These are phyloP conservation scores for Azemiops feae DNA, from an alignment of 2,113 vertebrate species.

Conservation along the genomic window DNA sequence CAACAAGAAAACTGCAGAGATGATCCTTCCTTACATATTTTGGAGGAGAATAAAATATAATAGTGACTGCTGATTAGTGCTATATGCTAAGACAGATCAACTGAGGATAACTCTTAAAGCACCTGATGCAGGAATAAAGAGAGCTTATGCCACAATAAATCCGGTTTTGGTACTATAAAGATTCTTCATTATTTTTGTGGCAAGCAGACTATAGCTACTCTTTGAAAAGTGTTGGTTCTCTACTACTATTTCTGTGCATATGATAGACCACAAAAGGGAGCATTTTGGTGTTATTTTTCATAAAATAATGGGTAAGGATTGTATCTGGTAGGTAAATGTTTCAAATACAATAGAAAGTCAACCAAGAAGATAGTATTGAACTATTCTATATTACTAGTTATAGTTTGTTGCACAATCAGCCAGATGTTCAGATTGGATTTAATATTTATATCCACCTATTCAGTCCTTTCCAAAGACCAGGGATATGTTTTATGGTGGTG, in stretches of 20 bases:
- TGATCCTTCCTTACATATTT: neutral
- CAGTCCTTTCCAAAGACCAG: too few relatives aligned
- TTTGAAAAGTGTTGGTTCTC: neutral
- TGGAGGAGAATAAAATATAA: neutral
- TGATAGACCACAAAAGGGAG: constrained; percentile 17
- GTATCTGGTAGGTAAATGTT: neutral
- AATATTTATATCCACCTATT: too few relatives aligned
- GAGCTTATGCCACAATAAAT: neutral
- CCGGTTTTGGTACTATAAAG: neutral
- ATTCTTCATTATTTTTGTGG: neutral
- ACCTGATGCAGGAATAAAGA: neutral
- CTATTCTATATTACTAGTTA: neutral
- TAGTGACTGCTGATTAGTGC: neutral
- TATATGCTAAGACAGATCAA: neutral
- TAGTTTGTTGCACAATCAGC: too few relatives aligned
- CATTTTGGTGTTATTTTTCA: constrained; percentile 10
- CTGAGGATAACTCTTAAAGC: neutral
- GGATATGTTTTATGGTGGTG: too few relatives aligned
- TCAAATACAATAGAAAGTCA: neutral
- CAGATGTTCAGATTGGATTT: too few relatives aligned
- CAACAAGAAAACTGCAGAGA: neutral
- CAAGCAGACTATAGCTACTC: neutral
- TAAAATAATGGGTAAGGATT: neutral
- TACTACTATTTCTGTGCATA: constrained; percentile 1
- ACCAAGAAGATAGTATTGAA: neutral